Evolutionary conservation across 2,888 invertebrate genomes (phyloP), one percentile per base, ranked within the genome.

Genomic region (Cataglyphis rosenhaueri): DNA sequence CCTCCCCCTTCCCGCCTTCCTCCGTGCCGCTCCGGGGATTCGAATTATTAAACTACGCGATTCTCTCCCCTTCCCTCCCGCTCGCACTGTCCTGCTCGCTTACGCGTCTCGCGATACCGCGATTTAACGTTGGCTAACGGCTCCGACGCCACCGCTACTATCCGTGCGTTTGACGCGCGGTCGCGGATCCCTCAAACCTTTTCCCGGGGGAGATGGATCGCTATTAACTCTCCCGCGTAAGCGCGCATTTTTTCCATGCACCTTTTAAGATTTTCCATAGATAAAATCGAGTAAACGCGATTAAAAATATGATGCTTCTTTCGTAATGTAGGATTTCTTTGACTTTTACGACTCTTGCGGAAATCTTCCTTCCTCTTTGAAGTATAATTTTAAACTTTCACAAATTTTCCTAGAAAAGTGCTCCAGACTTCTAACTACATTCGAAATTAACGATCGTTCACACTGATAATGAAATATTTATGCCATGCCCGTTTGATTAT

Each of bases 11-110:
- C 32, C 32, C 32, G 6, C 32, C 32, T 32, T 32, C 32, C 32
- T 6, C 6, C 75, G 78, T 68, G 48, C 76, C 61, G 64, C 84
- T 82, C 62, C 66, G 65, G 68, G 84, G 74, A 84, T 87, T 83
- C 70, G 55, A 79, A 73, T 84, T 84, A 84, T 87, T 81, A 81
- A 87, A 87, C 84, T 84, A 84, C 75, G 70, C 66, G 71, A 83
- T 83, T 79, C 75, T 66, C 62, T 48, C 66, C 25, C n/a, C 29
- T 32, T 6, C 44, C 29, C 1, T n/a, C 41, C 12, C 15, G 12
- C 41, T 41, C 55, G 59, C 21, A 5, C 35, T 48, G 10, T 15
- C 62, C 21, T 59, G 44, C n/a, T n/a, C 48, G 48, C 48, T 52
- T 52, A 52, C 44, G 32, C 79, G 61, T 79, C 44, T 79, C 79